Conservation (phyloP, 2,113 vertebrate genomes). For the Sula dactylatra region DNA sequence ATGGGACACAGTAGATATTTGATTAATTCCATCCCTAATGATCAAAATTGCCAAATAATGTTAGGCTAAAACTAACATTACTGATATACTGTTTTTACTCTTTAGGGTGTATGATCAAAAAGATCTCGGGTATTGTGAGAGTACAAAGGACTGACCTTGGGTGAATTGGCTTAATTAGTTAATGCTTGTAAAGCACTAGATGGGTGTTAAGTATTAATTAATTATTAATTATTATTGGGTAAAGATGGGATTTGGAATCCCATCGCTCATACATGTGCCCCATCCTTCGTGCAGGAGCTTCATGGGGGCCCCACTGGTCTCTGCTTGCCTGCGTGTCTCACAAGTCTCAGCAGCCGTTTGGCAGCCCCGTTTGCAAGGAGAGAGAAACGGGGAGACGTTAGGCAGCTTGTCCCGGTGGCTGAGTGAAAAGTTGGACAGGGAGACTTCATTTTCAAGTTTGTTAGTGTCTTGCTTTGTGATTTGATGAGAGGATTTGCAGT, state of each 20-base stretch:
- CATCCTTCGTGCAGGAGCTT: constrained; percentile 4
- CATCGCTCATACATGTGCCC: constrained; percentile 31
- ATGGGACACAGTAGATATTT: constrained; percentile 53
- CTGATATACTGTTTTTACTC: constrained; percentile 60
- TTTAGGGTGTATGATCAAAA: constrained; percentile 65
- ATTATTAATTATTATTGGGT: constrained; percentile 66
- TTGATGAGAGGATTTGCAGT: background rate
- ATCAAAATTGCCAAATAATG: constrained; percentile 61
- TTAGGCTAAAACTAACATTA: constrained; percentile 59
- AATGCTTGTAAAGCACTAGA: constrained; percentile 66
- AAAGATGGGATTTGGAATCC: constrained; percentile 61
- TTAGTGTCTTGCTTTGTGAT: background rate
- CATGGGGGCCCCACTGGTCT: background rate
- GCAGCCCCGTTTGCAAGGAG: background rate
- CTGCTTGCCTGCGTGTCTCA: background rate
- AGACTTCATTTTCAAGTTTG: background rate
- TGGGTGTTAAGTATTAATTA: constrained; percentile 60
- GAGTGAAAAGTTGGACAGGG: background rate
- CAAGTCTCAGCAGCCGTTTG: background rate
- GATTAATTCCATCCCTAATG: constrained; percentile 64
- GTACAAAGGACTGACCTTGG: constrained; percentile 65
- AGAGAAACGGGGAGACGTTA: background rate
- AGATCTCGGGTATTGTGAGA: constrained; percentile 53
- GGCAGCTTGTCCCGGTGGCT: background rate
- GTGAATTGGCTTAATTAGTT: constrained; percentile 72